Conservation (phyloP, 2,888 invertebrate genomes). For the Machimus atricapillus region DNA sequence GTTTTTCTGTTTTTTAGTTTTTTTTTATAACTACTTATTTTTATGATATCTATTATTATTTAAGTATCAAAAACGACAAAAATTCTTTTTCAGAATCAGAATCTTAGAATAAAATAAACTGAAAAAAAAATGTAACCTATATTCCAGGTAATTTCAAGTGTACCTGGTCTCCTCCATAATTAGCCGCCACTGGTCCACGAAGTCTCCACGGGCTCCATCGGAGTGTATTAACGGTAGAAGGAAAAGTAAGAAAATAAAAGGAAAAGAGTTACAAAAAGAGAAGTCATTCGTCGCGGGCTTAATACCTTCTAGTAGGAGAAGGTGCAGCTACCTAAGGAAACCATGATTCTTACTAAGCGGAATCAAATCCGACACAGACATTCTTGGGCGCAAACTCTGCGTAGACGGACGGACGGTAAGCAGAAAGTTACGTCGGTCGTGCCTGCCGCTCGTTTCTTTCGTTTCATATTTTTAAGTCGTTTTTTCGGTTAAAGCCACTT, state of each 20-base stretch:
- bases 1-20: no score
- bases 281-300: conserved; percentile 19
- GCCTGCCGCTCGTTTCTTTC: background rate
- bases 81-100: background rate
- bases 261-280: background rate
- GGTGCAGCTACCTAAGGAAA: conserved; percentile 48
- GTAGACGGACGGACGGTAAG: background rate
- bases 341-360: conserved; percentile 42
- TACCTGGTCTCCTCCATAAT: background rate
- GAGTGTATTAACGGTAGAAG: background rate
- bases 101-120: background rate
- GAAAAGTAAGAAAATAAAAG: background rate
- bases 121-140: background rate
- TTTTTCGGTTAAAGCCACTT: conserved; percentile 42
- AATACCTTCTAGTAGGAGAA: conserved; percentile 44
- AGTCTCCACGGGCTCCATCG: background rate
- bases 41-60: no score
- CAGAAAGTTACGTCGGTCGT: background rate
- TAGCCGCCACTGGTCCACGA: conserved; percentile 28
- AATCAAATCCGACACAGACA: conserved; percentile 38
- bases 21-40: no score
- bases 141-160: background rate
- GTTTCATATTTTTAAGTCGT: background rate
- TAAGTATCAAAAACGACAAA: no score
- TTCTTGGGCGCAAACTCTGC: conserved; percentile 1